These are phyloP conservation scores for Callinectes sapidus DNA, from an alignment of 2,888 invertebrate genomes.

Conservation along the genomic window DNA sequence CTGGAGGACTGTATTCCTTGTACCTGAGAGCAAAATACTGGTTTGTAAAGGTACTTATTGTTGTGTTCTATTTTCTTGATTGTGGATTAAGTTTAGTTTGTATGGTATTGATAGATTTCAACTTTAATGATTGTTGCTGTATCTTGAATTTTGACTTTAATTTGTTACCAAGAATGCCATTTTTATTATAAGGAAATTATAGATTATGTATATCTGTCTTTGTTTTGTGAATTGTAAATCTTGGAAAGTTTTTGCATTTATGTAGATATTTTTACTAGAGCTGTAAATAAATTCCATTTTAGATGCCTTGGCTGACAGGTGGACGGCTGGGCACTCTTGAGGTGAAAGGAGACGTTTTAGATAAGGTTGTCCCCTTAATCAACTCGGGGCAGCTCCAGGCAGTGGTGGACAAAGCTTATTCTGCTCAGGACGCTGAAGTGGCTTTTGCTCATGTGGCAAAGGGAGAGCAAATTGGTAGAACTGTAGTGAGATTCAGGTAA, in stretches of 20 bases:
- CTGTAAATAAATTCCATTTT: not conserved
- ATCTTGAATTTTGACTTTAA: not conserved
- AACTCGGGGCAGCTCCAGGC: constrained; percentile 80
- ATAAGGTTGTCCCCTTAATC: constrained; percentile 77
- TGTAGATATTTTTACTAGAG: not conserved
- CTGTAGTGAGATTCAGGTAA: constrained; percentile 78
- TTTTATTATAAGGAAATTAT: not conserved
- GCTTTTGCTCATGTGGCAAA: constrained; percentile 77
- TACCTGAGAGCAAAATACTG: constrained; percentile 75
- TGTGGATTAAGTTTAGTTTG: not conserved
- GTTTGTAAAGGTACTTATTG: constrained; percentile 69
- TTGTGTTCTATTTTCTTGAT: not conserved
- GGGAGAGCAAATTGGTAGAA: constrained; percentile 77
- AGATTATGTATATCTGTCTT: not conserved
- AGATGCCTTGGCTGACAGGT: constrained; percentile 68
- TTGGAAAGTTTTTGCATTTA: not conserved
- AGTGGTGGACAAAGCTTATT: constrained; percentile 80
- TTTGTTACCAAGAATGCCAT: not conserved
- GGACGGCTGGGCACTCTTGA: constrained; percentile 64
- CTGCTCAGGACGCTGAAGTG: constrained; percentile 77
- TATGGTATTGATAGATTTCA: not conserved
- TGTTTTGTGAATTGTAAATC: not conserved
- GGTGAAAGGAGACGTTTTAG: constrained; percentile 74
- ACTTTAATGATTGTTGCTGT: not conserved
- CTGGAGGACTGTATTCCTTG: constrained; percentile 77